Percentiles rank a stretch among this genome's conserved stretches.
Conservation (phyloP, 2,888 invertebrate species). For the Lasioglossum pauxillum region DNA sequence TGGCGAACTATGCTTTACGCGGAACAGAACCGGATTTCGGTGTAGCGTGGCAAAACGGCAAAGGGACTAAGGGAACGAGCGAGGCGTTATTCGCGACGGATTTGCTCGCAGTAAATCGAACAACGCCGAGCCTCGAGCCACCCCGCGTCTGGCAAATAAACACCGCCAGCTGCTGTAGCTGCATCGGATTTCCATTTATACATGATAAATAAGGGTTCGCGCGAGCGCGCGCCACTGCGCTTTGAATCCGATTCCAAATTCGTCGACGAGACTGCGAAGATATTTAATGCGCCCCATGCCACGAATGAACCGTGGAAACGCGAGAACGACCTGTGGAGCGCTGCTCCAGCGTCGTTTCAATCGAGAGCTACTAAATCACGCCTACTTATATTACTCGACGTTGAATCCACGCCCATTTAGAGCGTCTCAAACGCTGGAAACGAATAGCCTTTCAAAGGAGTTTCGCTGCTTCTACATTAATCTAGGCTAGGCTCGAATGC, state of each 20-base stretch:
- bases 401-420: not conserved
- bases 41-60: not conserved
- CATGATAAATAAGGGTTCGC: not conserved
- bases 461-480: too few relatives aligned
- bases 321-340: not conserved
- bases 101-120: conserved; percentile 1
- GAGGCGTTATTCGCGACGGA: not conserved
- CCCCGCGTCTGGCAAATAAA: not conserved
- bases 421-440: not conserved
- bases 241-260: not conserved
- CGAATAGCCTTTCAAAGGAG: not conserved
- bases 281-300: not conserved
- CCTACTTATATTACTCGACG: not conserved
- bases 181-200: conserved; percentile 10
- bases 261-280: not conserved
- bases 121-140: not conserved
- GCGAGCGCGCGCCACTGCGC: not conserved
- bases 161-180: not conserved
- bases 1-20: not conserved
- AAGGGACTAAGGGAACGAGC: not conserved
- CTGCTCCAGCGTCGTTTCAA: not conserved
- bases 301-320: not conserved
- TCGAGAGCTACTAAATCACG: not conserved
- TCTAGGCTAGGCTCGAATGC: too few relatives aligned
- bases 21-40: not conserved